Conservation (phyloP, 2,888 invertebrate species). For the Ennomos fuscantarius region DNA sequence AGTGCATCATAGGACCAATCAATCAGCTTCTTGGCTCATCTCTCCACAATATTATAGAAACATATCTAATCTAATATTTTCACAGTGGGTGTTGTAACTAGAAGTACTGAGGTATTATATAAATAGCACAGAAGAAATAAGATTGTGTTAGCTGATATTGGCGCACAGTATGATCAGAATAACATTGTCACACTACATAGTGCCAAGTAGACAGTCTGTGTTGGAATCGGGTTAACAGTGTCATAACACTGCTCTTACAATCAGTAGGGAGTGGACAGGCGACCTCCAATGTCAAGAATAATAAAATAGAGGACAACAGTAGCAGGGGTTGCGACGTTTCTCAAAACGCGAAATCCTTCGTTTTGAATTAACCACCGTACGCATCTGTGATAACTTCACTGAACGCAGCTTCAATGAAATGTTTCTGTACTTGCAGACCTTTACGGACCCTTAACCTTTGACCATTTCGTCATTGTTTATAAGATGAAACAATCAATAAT, state of each 20-base stretch:
- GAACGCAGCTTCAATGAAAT: no score
- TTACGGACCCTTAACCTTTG: background rate
- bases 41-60: no score
- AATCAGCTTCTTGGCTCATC: no score
- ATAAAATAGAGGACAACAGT: constrained; percentile 18
- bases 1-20: no score
- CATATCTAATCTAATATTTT: no score
- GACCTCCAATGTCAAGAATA: constrained; percentile 40
- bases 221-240: constrained; percentile 64
- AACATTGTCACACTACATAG: constrained; percentile 26
- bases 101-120: no score
- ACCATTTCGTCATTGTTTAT: background rate
- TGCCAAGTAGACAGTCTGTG: constrained; percentile 48
- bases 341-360: background rate
- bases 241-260: constrained; percentile 64
- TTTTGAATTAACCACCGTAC: no score
- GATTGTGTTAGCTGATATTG: no score
- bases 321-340: constrained; percentile 37
- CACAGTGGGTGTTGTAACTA: no score
- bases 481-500: no score
- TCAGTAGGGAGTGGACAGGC: constrained; percentile 59
- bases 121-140: no score
- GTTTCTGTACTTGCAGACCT: background rate
- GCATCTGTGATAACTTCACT: no score
- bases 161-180: background rate